Conservation (phyloP, 1,140 invertebrate species). For the Oedothorax gibbosus region DNA sequence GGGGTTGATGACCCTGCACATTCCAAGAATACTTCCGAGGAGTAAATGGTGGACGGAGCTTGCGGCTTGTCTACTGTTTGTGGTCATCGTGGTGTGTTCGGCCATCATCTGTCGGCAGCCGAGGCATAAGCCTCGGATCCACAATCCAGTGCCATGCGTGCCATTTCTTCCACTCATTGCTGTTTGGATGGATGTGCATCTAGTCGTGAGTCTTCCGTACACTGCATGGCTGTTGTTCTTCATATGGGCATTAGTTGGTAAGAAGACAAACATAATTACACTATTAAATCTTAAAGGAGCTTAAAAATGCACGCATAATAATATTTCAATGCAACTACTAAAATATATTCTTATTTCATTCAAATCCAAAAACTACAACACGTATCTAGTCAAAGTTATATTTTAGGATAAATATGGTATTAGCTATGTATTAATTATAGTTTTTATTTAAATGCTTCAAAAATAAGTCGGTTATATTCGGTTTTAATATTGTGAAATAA, state of each 20-base stretch:
- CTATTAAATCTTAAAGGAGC: too few species aligned
- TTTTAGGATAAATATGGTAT: too few species aligned
- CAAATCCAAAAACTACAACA: too few species aligned
- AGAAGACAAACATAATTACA: neutral
- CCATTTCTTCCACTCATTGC: conserved; percentile 62
- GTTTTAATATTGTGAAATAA: too few species aligned
- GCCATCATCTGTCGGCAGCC: conserved; percentile 54
- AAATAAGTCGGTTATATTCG: too few species aligned
- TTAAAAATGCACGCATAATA: too few species aligned
- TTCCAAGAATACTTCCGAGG: conserved; percentile 48
- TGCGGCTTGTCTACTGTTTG: conserved; percentile 34
- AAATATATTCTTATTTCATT: neutral
- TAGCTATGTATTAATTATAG: too few species aligned
- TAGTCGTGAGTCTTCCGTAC: conserved; percentile 57
- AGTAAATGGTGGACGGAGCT: conserved; percentile 59
- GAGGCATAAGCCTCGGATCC: conserved; percentile 32
- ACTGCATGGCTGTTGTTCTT: conserved; percentile 57
- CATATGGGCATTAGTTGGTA: conserved; percentile 62
- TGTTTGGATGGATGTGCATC: conserved; percentile 62
- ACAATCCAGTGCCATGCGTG: conserved; percentile 61
- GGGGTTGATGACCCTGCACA: conserved; percentile 56
- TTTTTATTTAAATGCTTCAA: too few species aligned
- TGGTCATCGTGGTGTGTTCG: conserved; percentile 41
- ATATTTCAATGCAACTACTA: too few species aligned
- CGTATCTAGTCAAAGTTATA: too few species aligned